Conservation (phyloP, 2,113 vertebrate species). For the Odobenus rosmarus region DNA sequence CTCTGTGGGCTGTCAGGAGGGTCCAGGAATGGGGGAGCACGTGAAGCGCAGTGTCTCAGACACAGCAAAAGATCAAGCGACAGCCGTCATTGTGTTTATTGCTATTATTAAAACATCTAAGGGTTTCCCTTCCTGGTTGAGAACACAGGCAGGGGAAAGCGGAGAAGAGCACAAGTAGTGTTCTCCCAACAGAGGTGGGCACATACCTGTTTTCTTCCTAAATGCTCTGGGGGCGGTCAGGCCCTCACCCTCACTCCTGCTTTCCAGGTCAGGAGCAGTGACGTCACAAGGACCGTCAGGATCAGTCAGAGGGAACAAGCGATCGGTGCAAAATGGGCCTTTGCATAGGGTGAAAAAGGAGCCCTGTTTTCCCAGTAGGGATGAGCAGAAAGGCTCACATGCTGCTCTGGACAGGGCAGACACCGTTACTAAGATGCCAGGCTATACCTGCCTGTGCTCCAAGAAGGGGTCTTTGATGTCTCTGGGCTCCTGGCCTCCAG, state of each 20-base stretch:
- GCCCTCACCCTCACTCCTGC: neutral
- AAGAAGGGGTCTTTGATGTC: neutral
- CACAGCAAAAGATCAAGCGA: neutral
- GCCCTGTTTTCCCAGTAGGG: neutral
- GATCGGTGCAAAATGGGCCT: neutral
- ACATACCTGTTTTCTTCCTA: neutral
- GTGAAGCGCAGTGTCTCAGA: fast-evolving
- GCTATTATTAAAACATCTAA: neutral
- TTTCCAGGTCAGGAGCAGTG: neutral
- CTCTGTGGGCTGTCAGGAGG: neutral
- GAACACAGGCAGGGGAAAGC: neutral
- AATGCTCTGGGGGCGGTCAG: neutral
- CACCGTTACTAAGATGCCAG: neutral
- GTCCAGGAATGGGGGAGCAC: neutral
- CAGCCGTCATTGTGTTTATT: neutral
- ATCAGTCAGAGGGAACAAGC: neutral
- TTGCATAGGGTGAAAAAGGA: fast-evolving
- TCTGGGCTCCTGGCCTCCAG: neutral
- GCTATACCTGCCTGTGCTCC: neutral
- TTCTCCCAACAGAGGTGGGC: neutral
- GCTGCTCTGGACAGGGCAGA: neutral
- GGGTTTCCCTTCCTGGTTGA: neutral
- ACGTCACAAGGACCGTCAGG: fast-evolving
- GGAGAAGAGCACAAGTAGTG: neutral
- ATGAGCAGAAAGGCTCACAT: neutral